Evolutionary conservation across 1,140 invertebrate species (phyloP).

Genomic region (Lepidurus apus): DNA sequence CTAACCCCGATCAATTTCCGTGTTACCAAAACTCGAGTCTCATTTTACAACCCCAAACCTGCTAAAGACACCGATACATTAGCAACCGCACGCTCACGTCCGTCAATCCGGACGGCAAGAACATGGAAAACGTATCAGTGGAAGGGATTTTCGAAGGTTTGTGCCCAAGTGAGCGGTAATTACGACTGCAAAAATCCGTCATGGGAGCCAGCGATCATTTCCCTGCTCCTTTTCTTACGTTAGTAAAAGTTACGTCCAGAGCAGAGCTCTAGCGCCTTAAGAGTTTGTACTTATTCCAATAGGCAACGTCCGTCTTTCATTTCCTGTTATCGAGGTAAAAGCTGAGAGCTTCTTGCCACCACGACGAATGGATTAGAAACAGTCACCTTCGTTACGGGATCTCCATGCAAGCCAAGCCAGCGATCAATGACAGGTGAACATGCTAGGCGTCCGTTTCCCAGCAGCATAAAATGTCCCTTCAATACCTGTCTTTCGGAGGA

Average conservation of each 20-base stretch:
- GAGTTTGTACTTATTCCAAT: neutral
- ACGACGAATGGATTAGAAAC: neutral
- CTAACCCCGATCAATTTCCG: neutral
- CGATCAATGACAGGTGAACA: conserved; percentile 7
- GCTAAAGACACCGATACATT: neutral
- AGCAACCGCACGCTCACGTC: neutral
- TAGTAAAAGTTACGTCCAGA: neutral
- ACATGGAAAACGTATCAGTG: conserved; percentile 18
- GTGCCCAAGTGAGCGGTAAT: neutral
- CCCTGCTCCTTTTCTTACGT: neutral
- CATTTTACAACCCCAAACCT: neutral
- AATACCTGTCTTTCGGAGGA: neutral
- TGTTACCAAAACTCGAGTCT: neutral
- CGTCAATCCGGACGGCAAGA: neutral
- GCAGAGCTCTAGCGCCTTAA: neutral
- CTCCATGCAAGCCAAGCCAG: neutral
- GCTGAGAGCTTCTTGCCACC: neutral
- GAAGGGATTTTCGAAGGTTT: neutral
- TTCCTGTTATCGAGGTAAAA: neutral
- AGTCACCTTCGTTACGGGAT: neutral
- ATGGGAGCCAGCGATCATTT: conserved; percentile 1
- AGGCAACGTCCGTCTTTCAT: neutral
- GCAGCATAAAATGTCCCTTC: neutral
- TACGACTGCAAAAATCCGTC: conserved; percentile 1
- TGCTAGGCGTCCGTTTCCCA: neutral